phyloP scores from a whole-genome alignment of 2,113 vertebrate genomes.

The Hemiscyllium ocellatum region DNA sequence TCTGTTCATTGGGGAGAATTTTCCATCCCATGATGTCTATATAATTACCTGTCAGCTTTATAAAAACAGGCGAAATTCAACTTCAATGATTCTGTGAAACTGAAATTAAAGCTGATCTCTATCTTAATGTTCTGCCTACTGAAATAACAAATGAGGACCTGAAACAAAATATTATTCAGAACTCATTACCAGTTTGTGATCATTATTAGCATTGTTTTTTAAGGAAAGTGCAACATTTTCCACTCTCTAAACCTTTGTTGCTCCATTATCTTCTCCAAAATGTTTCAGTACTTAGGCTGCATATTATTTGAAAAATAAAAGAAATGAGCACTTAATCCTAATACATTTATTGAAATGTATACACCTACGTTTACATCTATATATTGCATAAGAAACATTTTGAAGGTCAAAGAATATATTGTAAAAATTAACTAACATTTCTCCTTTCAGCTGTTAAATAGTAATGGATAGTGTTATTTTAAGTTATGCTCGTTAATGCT shows the following conservation, averaged over 20 bases:
- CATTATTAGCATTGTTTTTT: background rate
- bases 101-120: background rate
- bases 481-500: background rate
- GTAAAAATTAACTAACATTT: background rate
- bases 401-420: background rate
- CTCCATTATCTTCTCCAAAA: background rate
- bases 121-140: background rate
- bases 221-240: background rate
- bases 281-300: background rate
- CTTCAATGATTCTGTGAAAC: background rate
- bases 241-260: background rate
- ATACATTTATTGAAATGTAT: background rate
- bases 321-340: background rate
- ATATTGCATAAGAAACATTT: background rate
- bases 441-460: background rate
- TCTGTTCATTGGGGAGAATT: background rate
- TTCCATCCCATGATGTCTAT: background rate
- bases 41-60: background rate
- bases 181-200: background rate
- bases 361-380: background rate
- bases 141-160: background rate
- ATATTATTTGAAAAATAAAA: background rate
- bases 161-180: background rate
- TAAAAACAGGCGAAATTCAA: background rate
- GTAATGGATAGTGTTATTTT: background rate